A percentile compares a stretch with the other conserved stretches of the same genome.
Evolutionary conservation across 2,888 invertebrate species (phyloP).

Genomic region (Tuta absoluta): DNA sequence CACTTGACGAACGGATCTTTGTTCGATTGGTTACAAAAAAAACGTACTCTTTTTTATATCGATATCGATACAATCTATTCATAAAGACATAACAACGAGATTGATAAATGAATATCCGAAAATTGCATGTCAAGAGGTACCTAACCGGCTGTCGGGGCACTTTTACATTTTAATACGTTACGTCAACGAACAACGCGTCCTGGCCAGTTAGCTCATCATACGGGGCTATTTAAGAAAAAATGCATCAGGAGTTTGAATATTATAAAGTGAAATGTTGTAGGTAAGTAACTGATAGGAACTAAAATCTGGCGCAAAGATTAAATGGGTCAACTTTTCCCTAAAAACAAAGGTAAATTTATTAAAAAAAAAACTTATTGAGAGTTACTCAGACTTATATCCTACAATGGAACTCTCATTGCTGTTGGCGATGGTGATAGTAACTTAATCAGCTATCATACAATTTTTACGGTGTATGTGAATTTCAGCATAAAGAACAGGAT

Average conservation of each 20-base stretch:
- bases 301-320: too few species aligned
- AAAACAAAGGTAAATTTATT: too few species aligned
- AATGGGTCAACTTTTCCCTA: too few species aligned
- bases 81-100: slow-evolving; percentile 45
- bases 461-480: too few species aligned
- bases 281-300: too few species aligned
- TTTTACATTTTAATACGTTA: slow-evolving; percentile 73
- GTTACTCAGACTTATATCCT: too few species aligned
- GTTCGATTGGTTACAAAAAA: neutral
- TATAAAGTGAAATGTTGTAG: too few species aligned
- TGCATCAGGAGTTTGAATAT: neutral
- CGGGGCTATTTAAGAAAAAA: neutral
- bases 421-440: too few species aligned
- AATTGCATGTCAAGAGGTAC: slow-evolving; percentile 76
- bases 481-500: too few species aligned
- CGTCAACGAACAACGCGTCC: slow-evolving; percentile 60
- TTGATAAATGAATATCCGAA: slow-evolving; percentile 75
- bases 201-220: slow-evolving; percentile 37
- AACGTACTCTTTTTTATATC: slow-evolving; percentile 32
- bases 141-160: slow-evolving; percentile 63
- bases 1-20: neutral
- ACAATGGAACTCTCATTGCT: too few species aligned
- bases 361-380: too few species aligned
- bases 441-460: too few species aligned
- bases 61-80: slow-evolving; percentile 48